A percentile compares a stretch with the other conserved stretches of the same genome.
Evolutionary conservation across 64 coral and sea anemone species (phyloP).

Genomic region (Astreopora myriophthalma): DNA sequence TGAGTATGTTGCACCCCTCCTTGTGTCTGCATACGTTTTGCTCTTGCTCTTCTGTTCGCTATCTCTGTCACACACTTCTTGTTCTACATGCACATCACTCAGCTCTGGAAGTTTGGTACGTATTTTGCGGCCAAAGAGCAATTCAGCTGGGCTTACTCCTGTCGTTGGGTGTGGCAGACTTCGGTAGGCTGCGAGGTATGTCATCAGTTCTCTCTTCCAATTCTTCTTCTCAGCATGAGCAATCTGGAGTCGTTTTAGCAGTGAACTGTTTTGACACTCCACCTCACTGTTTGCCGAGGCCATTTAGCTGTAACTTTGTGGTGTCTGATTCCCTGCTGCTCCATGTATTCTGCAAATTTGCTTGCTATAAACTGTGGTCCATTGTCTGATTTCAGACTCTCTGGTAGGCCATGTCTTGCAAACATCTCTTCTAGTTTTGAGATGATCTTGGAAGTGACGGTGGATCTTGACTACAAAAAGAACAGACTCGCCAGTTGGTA

Average conservation of each 20-base stretch:
- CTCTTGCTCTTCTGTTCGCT: conserved; percentile 35
- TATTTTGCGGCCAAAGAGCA: conserved; percentile 26
- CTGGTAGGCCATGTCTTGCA: conserved; percentile 30
- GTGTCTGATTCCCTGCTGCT: no score
- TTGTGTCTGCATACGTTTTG: not conserved
- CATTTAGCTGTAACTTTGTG: no score
- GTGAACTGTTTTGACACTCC: conserved; percentile 28
- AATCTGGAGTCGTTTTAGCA: conserved; percentile 7
- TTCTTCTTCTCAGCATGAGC: conserved; percentile 19
- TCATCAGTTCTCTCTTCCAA: conserved; percentile 25
- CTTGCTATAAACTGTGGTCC: conserved; percentile 22
- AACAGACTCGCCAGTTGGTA: conserved; percentile 37
- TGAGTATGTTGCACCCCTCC: not conserved
- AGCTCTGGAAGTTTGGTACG: conserved; percentile 44
- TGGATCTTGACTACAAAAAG: conserved; percentile 2
- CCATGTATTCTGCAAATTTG: no score
- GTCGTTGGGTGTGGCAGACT: not conserved
- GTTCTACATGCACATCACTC: not conserved
- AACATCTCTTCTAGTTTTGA: conserved; percentile 41
- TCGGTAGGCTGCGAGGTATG: conserved; percentile 9
- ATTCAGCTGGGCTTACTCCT: conserved; percentile 17
- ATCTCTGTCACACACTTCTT: conserved; percentile 8
- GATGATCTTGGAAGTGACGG: conserved; percentile 1
- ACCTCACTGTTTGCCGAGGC: conserved; percentile 14
- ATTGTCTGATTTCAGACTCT: conserved; percentile 25